phyloP scores from a whole-genome alignment of 2,113 vertebrate species.

The Malurus elegans region DNA sequence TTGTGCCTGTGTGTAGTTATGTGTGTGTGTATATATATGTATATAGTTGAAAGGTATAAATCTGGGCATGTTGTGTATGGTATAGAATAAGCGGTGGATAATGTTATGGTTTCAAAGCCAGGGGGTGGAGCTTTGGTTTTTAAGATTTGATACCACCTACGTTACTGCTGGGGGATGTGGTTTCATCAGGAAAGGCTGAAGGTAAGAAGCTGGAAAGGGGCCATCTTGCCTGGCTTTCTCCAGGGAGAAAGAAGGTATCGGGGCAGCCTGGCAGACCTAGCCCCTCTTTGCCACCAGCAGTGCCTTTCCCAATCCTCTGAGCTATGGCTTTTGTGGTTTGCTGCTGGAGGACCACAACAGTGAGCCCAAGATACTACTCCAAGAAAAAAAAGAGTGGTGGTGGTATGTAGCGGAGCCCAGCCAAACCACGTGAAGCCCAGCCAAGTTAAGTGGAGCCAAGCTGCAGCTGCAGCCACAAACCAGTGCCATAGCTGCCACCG shows the following conservation, averaged over 20 bases:
- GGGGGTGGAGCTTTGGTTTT: background rate
- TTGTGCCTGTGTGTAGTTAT: background rate
- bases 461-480: background rate
- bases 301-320: background rate
- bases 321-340: background rate
- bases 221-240: background rate
- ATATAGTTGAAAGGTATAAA: background rate
- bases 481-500: background rate
- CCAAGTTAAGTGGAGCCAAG: background rate
- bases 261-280: background rate
- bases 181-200: background rate
- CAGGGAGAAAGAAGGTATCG: background rate
- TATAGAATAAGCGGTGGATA: background rate
- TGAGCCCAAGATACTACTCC: background rate
- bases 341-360: background rate
- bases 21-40: background rate
- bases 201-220: background rate
- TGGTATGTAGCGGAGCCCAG: background rate
- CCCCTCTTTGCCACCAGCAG: background rate
- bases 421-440: background rate
- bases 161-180: background rate
- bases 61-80: background rate
- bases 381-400: background rate
- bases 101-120: background rate
- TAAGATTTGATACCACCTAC: background rate